Evolutionary conservation across 1,140 invertebrate species (phyloP).

Genomic region (Zophobas atratus): DNA sequence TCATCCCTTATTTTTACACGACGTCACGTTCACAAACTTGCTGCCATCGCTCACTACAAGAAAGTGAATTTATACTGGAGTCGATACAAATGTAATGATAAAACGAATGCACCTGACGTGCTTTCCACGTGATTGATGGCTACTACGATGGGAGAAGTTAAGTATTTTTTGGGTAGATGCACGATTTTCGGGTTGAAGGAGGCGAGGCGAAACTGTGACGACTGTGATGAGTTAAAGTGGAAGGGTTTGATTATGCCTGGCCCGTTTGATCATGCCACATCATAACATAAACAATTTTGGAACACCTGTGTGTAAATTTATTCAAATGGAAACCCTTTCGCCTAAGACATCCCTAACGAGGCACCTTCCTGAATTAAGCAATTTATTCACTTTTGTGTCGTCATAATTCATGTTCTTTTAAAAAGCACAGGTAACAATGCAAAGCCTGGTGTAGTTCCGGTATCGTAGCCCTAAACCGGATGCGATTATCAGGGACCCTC

Average conservation of each 20-base stretch:
- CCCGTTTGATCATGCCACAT: conserved; percentile 3
- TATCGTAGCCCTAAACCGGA: conserved; percentile 12
- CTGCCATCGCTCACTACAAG: conserved; percentile 6
- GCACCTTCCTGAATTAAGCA: conserved; percentile 10
- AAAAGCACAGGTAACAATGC: conserved; percentile 16
- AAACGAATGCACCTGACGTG: conserved; percentile 6
- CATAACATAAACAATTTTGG: neutral
- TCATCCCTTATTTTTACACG: conserved; percentile 37
- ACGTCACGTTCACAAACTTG: conserved; percentile 24
- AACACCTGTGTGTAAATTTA: too few relatives aligned
- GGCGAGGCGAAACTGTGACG: too few relatives aligned
- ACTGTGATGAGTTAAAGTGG: too few relatives aligned
- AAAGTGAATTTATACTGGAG: neutral
- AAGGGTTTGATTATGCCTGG: neutral
- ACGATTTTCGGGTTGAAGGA: neutral
- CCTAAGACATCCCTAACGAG: neutral
- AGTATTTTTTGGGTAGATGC: neutral
- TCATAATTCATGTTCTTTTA: conserved; percentile 22
- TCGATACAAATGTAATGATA: neutral
- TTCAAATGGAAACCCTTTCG: neutral
- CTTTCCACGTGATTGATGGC: conserved; percentile 18
- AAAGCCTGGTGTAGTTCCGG: conserved; percentile 30
- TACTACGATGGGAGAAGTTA: neutral
- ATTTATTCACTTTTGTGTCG: conserved; percentile 15
- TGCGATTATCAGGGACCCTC: conserved; percentile 33